Base-by-base conservation (phyloP, 2,113 vertebrate genomes). In the Tangachromis dhanisi region DNA sequence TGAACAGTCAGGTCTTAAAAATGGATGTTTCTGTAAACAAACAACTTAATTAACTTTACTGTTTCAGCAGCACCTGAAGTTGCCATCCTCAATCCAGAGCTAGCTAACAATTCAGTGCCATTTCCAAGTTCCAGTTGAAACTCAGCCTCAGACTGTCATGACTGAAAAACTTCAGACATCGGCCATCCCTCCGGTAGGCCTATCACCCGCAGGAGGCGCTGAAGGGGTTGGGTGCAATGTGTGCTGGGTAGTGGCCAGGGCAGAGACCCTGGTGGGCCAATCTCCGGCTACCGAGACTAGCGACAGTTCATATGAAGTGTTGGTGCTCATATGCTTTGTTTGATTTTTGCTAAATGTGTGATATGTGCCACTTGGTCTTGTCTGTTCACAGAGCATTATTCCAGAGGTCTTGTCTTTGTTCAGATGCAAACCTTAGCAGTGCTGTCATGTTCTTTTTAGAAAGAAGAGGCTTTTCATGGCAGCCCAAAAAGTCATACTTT, bases 191-290 rank as follows among this genome's bases (percentile, higher is more conserved):
- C 59, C 59, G 35, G 59, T 63, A 19, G 16, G 29, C 16, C 29
- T 33, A 33, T 33, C 29, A 63, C 16, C 29, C 2, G 2, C 59
- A 63, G 59, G 59, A 63, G 2, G 59, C 16, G 9, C 29, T 17
- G 16, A 19, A 63, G 29, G 16, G 29, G 29, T 63, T 63, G 16
- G 16, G 16, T 11, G 59, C 59, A 63, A 63, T 1, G 29, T 63
- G 0, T 33, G 0, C 59, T 11, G 29, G 59, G 59, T 7, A 19
- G 59, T 1, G 29, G 16, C 5, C 9, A 63, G 59, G 2, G 17
- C 59, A 63, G 59, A 35, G 59, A 35, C 17, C 9, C 59, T 63
- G 31, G 31, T 35, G 59, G 16, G 31, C 59, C 0, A 63, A 19
- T 63, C 31, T 35, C 59, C 2, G 0, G 9, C 59, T 63, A 63